phyloP scores from a whole-genome alignment of 30 jellyfish, hydroid and myxozoan genomes.

The Clytia hemisphaerica region DNA sequence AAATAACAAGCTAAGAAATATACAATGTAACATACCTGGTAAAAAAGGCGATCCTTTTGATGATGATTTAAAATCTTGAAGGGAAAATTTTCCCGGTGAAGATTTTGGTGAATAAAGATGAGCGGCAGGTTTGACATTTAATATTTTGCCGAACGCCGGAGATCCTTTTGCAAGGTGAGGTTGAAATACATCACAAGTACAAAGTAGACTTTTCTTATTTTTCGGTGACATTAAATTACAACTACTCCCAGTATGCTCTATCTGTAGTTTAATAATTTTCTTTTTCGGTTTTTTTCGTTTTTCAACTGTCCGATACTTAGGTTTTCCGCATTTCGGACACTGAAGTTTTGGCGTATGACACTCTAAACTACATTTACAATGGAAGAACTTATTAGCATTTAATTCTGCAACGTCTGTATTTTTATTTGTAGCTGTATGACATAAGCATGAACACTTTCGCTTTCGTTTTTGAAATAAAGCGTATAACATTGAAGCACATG shows the following conservation, averaged over 20 bases:
- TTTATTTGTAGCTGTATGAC: conserved; percentile 22
- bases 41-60: too few species aligned
- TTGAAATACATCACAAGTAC: conserved; percentile 16
- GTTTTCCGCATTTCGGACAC: neutral
- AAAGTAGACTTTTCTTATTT: too few species aligned
- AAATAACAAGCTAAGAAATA: too few species aligned
- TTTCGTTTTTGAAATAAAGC: conserved; percentile 17
- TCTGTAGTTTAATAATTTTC: conserved; percentile 7
- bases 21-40: too few species aligned
- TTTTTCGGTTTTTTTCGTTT: neutral
- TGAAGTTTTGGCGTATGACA: conserved; percentile 5
- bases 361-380: conserved; percentile 25
- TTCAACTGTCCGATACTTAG: neutral
- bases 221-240: conserved; percentile 11
- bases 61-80: too few species aligned
- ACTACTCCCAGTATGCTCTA: conserved; percentile 27
- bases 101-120: too few species aligned
- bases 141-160: too few species aligned
- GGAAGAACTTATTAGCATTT: conserved; percentile 24
- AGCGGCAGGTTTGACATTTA: too few species aligned
- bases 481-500: conserved; percentile 22
- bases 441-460: conserved; percentile 27
- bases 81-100: too few species aligned
- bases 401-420: conserved; percentile 17
- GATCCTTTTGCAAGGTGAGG: too few species aligned